phyloP scores from a whole-genome alignment of 2,888 invertebrate species.

The Quadriops clusia region DNA sequence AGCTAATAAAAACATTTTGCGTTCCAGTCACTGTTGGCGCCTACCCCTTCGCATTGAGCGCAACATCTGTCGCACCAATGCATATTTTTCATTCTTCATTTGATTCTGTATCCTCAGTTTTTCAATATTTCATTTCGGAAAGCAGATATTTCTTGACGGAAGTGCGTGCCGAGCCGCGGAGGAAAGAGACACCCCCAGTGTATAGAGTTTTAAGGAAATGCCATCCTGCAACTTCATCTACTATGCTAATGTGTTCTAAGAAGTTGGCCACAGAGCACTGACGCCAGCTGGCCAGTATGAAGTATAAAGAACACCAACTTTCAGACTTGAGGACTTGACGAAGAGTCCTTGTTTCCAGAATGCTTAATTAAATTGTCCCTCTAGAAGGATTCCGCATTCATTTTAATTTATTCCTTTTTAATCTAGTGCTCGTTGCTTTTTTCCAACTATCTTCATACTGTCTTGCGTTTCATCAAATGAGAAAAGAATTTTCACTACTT shows the following conservation, averaged over 20 bases:
- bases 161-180: slow-evolving; percentile 7
- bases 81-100: slow-evolving; percentile 36
- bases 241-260: slow-evolving; percentile 36
- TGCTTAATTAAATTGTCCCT: slow-evolving; percentile 26
- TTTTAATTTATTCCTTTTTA: too few relatives aligned
- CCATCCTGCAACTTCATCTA: slow-evolving; percentile 31
- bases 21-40: slow-evolving; percentile 30
- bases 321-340: slow-evolving; percentile 19
- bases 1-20: slow-evolving; percentile 39
- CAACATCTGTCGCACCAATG: slow-evolving; percentile 32
- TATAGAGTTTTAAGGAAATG: slow-evolving; percentile 11
- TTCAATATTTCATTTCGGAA: slow-evolving; percentile 12
- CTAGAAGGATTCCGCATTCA: too few relatives aligned
- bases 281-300: slow-evolving; percentile 45
- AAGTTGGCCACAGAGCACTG: slow-evolving; percentile 32
- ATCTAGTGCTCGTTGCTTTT: too few relatives aligned
- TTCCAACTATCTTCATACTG: too few relatives aligned
- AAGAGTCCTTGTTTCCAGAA: slow-evolving; percentile 22
- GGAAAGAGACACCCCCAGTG: slow-evolving; percentile 9
- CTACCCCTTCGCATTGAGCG: slow-evolving; percentile 32
- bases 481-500: too few relatives aligned
- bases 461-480: too few relatives aligned
- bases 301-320: slow-evolving; percentile 41
- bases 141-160: too few relatives aligned
- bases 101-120: slow-evolving; percentile 21